Percentiles rank a stretch among this genome's conserved stretches.
Conservation (phyloP, 2,888 invertebrate species). For the Physocephala rufipes region DNA sequence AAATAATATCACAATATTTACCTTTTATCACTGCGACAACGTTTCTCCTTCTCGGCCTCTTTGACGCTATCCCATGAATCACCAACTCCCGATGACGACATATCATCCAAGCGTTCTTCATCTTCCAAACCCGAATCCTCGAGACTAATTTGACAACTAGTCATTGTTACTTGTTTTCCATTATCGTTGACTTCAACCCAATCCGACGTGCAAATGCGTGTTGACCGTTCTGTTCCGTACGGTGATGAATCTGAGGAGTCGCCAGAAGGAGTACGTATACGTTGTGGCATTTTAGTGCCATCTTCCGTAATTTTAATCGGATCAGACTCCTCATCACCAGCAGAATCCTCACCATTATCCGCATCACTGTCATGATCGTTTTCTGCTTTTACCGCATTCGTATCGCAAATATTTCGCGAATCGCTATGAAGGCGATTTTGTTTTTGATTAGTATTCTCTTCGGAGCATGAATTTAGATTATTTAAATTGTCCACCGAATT, state of each 20-base stretch:
- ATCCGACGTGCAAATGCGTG: slow-evolving; percentile 67
- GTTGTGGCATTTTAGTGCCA: slow-evolving; percentile 45
- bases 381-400: slow-evolving; percentile 47
- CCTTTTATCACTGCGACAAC: slow-evolving; percentile 59
- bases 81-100: slow-evolving; percentile 65
- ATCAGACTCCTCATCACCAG: slow-evolving; percentile 50
- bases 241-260: slow-evolving; percentile 66
- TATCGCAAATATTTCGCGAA: slow-evolving; percentile 51
- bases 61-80: slow-evolving; percentile 67
- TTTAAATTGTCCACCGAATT: slow-evolving; percentile 61
- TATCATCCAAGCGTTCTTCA: slow-evolving; percentile 65
- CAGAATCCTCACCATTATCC: slow-evolving; percentile 58
- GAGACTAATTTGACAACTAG: slow-evolving; percentile 70
- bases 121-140: slow-evolving; percentile 68
- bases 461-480: slow-evolving; percentile 28
- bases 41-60: slow-evolving; percentile 61
- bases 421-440: slow-evolving; percentile 51
- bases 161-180: slow-evolving; percentile 68
- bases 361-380: slow-evolving; percentile 24
- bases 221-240: slow-evolving; percentile 63
- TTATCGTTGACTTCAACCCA: slow-evolving; percentile 70
- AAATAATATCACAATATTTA: slow-evolving; percentile 51
- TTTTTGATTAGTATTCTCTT: background rate
- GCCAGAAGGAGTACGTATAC: slow-evolving; percentile 63
- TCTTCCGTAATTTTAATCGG: slow-evolving; percentile 53